Evolutionary conservation across 2,888 invertebrate species (phyloP), one percentile per base, ranked within the genome.

Genomic region (Pheosia gnoma): DNA sequence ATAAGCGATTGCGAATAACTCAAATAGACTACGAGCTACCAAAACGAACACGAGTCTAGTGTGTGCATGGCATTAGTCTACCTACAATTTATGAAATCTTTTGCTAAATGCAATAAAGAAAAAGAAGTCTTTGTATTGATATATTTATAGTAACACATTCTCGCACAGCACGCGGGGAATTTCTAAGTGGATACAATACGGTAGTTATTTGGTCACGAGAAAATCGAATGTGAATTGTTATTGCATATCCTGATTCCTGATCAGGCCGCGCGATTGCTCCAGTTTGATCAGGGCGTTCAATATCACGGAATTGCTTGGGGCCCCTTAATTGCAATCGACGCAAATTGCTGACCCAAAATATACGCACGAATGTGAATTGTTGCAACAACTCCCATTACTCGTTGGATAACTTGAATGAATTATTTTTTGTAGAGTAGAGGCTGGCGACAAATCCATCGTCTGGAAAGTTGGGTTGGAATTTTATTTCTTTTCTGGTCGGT

Each of bases 141-240:
- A 59, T 49, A 25, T 25, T 61, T 43, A 47, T 45, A 36, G 57
- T 43, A 3, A 47, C 5, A 11, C 43, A 36, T 5, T 13, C 8
- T 43, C 43, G 41, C 36, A 5, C 41, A 43, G n/a, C 39, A 58
- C 38, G 65, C 60, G 62, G 67, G 74, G 71, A 75, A 74, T 74
- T 69, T 57, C 68, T 63, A 62, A 66, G 63, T 61, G 71, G 67
- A 70, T 70, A 75, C 81, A 79, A 85, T 84, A 71, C 69, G 66
- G 66, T 68, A 72, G 67, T 72, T 74, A 83, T 80, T 73, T 71
- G 75, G 77, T 81, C 71, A 58, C 75, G 69, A 72, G 77, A 70
- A 81, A 81, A 79, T 82, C 77, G 75, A 82, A 82, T 83, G 80
- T 69, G 77, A 80, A 84, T 80, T 81, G 79, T 82, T 83, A 84